Evolutionary conservation across 2,113 vertebrate genomes (phyloP).

Genomic region (Poicephalus meyeri): DNA sequence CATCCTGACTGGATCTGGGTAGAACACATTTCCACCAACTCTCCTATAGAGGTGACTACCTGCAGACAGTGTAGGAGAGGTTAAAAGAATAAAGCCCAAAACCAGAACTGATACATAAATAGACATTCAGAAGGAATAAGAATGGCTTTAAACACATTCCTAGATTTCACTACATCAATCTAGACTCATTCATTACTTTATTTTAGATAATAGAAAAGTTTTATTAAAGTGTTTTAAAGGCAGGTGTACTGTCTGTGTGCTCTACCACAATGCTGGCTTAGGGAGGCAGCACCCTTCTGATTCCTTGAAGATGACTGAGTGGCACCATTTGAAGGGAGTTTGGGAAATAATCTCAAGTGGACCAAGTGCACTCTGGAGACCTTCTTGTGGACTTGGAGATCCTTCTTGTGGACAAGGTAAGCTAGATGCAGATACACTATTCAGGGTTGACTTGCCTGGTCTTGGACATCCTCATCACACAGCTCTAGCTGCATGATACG

Average conservation of each 20-base stretch:
- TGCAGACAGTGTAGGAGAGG: constrained; percentile 40
- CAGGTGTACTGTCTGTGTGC: background rate
- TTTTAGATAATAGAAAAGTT: background rate
- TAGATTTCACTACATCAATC: background rate
- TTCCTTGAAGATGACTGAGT: background rate
- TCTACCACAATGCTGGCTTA: background rate
- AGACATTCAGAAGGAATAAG: background rate
- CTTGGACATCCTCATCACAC: constrained; percentile 96
- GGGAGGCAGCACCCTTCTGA: background rate
- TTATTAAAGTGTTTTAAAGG: background rate
- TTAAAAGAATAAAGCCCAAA: background rate
- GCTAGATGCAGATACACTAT: background rate
- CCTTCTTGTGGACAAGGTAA: background rate
- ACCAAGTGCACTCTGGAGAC: background rate
- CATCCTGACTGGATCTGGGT: constrained; percentile 95
- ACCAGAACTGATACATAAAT: background rate
- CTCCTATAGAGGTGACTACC: constrained; percentile 95
- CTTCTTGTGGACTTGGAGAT: background rate
- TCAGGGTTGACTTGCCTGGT: constrained; percentile 82
- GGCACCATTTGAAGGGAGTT: background rate
- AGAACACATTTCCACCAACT: constrained; percentile 96
- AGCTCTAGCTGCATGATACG: constrained; percentile 97
- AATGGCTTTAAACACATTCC: background rate
- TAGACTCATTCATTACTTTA: background rate
- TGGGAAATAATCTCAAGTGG: background rate